Evolutionary conservation across 2,113 vertebrate species (phyloP).

Genomic region (Pangasianodon hypophthalmus): DNA sequence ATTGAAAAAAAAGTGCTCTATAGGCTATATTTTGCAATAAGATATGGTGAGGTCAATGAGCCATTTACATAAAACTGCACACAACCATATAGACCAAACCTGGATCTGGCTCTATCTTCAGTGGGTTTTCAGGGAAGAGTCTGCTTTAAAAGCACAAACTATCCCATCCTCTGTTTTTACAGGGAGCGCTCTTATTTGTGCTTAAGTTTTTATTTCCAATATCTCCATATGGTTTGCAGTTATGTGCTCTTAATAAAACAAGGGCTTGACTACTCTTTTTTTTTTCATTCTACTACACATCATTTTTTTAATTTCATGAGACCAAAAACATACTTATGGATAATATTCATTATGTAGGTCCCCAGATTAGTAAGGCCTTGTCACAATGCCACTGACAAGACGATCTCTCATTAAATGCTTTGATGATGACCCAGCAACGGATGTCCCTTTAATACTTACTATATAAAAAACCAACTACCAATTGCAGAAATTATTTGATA

Average conservation of each 20-base stretch:
- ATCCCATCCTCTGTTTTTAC: slow-evolving; percentile 42
- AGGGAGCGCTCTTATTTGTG: slow-evolving; percentile 39
- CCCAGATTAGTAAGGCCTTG: slow-evolving; percentile 34
- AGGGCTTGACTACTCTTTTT: slow-evolving; percentile 7
- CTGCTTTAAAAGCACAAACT: slow-evolving; percentile 75
- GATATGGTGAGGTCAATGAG: slow-evolving; percentile 53
- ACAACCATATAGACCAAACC: slow-evolving; percentile 51
- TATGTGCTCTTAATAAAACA: slow-evolving; percentile 39
- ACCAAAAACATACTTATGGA: slow-evolving; percentile 28
- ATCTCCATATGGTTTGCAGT: slow-evolving; percentile 12
- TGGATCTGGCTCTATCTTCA: slow-evolving; percentile 63
- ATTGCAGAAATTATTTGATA: slow-evolving; percentile 21
- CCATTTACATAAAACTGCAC: slow-evolving; percentile 59
- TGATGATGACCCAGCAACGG: slow-evolving; percentile 42
- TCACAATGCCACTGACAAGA: slow-evolving; percentile 44
- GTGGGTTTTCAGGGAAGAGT: slow-evolving; percentile 69
- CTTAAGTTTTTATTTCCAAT: slow-evolving; percentile 27
- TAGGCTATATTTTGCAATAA: slow-evolving; percentile 52
- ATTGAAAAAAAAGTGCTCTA: not conserved
- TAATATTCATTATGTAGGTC: slow-evolving; percentile 36
- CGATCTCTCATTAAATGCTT: slow-evolving; percentile 55
- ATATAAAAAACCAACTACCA: slow-evolving; percentile 31
- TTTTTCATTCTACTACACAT: slow-evolving; percentile 33
- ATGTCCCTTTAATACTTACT: slow-evolving; percentile 34
- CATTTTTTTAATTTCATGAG: not conserved